Percentiles rank a stretch among this genome's conserved stretches.
Conservation (phyloP, 2,888 invertebrate species). For the Sphecodes monilicornis region DNA sequence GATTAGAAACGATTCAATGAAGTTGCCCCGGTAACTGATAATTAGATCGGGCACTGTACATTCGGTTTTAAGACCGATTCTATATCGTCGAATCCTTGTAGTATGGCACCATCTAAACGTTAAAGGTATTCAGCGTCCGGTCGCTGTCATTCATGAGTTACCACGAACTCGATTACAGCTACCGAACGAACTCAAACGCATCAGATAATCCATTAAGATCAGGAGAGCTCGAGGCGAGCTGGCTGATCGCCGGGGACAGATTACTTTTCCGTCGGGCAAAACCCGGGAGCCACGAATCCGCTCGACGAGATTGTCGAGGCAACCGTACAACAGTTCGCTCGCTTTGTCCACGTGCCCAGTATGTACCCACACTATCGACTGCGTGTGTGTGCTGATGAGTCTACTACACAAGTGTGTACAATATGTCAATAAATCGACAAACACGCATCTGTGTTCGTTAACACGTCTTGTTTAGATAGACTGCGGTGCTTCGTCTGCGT, state of each 20-base stretch:
- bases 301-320: constrained; percentile 48
- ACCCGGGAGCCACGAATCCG: constrained; percentile 44
- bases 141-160: constrained; percentile 57
- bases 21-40: neutral
- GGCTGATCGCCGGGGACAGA: constrained; percentile 58
- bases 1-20: no score
- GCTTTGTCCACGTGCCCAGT: constrained; percentile 51
- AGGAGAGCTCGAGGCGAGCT: constrained; percentile 27
- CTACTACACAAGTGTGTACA: neutral
- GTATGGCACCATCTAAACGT: neutral
- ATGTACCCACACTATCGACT: constrained; percentile 1
- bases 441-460: neutral
- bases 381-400: neutral
- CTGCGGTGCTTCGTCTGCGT: no score
- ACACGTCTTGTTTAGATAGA: neutral
- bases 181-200: constrained; percentile 51
- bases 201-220: constrained; percentile 68
- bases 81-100: neutral
- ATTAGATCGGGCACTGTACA: neutral
- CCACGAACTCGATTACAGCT: constrained; percentile 53
- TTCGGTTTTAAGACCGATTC: constrained; percentile 16
- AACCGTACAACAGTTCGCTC: constrained; percentile 4
- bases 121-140: constrained; percentile 15
- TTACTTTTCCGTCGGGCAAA: constrained; percentile 59
- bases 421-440: neutral